phyloP scores from a whole-genome alignment of 2,888 invertebrate species.

The Oscheius onirici region DNA sequence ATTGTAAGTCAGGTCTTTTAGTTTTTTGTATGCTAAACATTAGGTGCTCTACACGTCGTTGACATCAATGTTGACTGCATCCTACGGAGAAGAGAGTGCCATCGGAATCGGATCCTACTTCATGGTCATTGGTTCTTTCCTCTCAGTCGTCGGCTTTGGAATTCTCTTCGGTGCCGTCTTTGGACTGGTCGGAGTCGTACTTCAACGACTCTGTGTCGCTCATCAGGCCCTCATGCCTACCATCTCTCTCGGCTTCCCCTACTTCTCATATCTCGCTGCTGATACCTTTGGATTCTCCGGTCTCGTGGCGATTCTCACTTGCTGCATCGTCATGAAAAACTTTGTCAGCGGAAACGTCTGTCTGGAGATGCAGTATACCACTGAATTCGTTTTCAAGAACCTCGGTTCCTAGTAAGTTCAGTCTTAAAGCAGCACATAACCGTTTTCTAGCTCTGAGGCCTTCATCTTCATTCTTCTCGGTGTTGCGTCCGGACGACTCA shows the following conservation, averaged over 20 bases:
- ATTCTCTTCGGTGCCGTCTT: slow-evolving; percentile 1
- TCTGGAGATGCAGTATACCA: slow-evolving; percentile 56
- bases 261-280: slow-evolving; percentile 92
- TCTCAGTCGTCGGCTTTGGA: slow-evolving; percentile 12
- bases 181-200: slow-evolving; percentile 55
- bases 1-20: slow-evolving; percentile 76
- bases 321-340: slow-evolving; percentile 88
- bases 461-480: slow-evolving; percentile 99
- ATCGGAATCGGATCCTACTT: background rate
- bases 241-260: slow-evolving; percentile 80
- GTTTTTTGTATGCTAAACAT: background rate
- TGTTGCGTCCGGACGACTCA: slow-evolving; percentile 80
- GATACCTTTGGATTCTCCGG: slow-evolving; percentile 98
- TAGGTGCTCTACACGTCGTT: slow-evolving; percentile 30
- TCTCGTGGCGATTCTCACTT: slow-evolving; percentile 81
- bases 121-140: background rate
- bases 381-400: slow-evolving; percentile 76
- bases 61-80: background rate
- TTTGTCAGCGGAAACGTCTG: slow-evolving; percentile 59
- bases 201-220: slow-evolving; percentile 17
- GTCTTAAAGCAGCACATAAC: background rate
- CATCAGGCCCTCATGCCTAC: slow-evolving; percentile 20
- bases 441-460: slow-evolving; percentile 83
- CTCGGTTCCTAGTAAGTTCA: slow-evolving; percentile 8
- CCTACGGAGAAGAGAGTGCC: background rate